Base-by-base conservation (phyloP, 2,113 vertebrate species). In the Heterochromis multidens region DNA sequence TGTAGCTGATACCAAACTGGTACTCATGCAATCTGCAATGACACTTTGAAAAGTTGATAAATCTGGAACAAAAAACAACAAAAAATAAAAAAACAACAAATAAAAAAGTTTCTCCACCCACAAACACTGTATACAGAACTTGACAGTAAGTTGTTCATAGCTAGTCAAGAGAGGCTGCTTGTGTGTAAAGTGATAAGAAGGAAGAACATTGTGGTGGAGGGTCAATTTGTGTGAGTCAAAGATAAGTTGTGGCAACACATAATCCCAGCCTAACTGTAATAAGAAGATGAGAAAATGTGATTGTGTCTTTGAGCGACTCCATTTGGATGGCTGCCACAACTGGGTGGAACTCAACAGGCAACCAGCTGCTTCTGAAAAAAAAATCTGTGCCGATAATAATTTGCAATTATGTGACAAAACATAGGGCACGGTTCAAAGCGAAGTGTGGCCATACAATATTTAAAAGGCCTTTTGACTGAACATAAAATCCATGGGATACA, bases 281-380 rank as follows among this genome's bases (percentile, higher is more conserved):
- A 92, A 90, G 90, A 88, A 92, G 91, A 94, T 94, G 88, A 91
- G 90, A 88, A 90, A 91, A 93, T 76, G 78, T 46, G 93, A 94
- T 95, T 92, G 90, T 91, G 90, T 89, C 91, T 90, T 86, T 65
- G 70, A 88, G 78, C 43, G 70, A 86, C 83, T 85, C 87, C 77
- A 77, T 88, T 92, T 92, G 93, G 89, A 91, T 5, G 86, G 7
- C 25, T 76, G 89, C 87, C 89, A 87, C 80, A 35, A 25, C 56
- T 67, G 33, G 79, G 35, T 74, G 79, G 74, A 86, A 74, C 67
- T 49, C 31, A 77, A 91, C 90, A 79, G 57, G 84, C 84, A 86
- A 87, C 76, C 80, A 89, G 85, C 85, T 90, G 91, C 88, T 86
- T 49, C 29, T 27, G 59, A 79, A 56, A 40, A 67, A 79, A 83